Evolutionary conservation across 1,140 invertebrate genomes (phyloP).

Genomic region (Copidosoma floridanum): DNA sequence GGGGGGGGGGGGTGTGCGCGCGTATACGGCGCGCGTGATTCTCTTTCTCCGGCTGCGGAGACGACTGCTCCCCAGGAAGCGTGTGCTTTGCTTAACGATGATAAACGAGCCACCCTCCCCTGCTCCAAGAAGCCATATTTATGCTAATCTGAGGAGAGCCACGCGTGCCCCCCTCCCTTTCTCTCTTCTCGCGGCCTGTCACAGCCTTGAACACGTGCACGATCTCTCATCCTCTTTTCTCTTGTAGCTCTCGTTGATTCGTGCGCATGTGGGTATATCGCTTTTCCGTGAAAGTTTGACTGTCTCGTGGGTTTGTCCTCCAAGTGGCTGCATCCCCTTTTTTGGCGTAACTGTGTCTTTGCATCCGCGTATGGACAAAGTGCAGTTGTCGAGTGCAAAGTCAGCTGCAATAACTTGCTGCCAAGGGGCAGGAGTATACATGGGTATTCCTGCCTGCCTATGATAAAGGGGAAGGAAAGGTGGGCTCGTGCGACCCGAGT

Average conservation of each 20-base stretch:
- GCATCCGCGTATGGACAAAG: too few relatives aligned
- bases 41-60: too few relatives aligned
- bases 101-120: conserved; percentile 46
- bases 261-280: not conserved
- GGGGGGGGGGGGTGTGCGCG: too few relatives aligned
- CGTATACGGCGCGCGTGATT: too few relatives aligned
- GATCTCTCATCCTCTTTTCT: not conserved
- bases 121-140: conserved; percentile 57
- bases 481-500: not conserved
- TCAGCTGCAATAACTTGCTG: not conserved
- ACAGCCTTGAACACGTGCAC: not conserved
- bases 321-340: not conserved
- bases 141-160: conserved; percentile 50
- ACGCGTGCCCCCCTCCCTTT: not conserved
- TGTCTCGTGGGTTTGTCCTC: not conserved
- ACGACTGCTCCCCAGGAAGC: conserved; percentile 58
- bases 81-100: conserved; percentile 59
- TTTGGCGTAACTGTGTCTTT: not conserved
- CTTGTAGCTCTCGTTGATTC: not conserved
- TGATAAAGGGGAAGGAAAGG: conserved; percentile 2
- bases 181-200: conserved; percentile 4
- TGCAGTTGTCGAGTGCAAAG: not conserved
- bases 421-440: too few relatives aligned
- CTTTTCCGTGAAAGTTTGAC: not conserved
- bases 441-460: conserved; percentile 4